Evolutionary conservation across 1,140 invertebrate genomes (phyloP), one percentile per base, ranked within the genome.

Genomic region (Eumeta japonica): DNA sequence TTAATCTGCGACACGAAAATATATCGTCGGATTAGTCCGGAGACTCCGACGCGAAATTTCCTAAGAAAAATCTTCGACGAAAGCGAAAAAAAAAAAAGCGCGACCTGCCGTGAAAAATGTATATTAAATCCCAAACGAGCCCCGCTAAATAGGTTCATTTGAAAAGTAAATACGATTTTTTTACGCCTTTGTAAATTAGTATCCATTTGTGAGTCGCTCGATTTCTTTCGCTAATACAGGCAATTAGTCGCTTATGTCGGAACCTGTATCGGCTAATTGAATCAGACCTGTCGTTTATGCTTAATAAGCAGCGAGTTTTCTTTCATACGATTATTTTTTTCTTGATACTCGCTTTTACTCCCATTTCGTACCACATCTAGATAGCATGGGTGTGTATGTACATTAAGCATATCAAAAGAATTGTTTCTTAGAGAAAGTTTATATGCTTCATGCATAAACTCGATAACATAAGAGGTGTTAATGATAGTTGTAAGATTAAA

Each of bases 141-240:
- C 45, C 46, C 50, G 57, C 61, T 67, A 67, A 72, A 72, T 67
- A 70, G 68, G 63, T 73, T 73, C 63, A 62, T 70, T 73, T 67
- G 58, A 50, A 52, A 54, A 52, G 50, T 55, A 46, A 46, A 50
- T 58, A 32, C 37, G 39, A 44, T 52, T 56, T 58, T 62, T 63
- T 24, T 24, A 5, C 20, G 20, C 20, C 20, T 24, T 65, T 56
- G 48, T 54, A 58, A 72, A 72, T 67, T 65, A 65, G 63, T 55
- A 65, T 68, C 66, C 67, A 70, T 70, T 72, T 59, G 20, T 57
- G 52, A 24, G 20, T 24, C n/a, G n/a, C 20, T 49, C 60, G 57
- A 72, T 72, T 72, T 68, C 61, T 72, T 66, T 67, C 50, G 67
- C 64, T 68, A n/a, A n/a, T 64, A 62, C 42, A 37, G 45, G 66